Evolutionary conservation across 2,888 invertebrate genomes (phyloP).

Genomic region (Agrochola lota): DNA sequence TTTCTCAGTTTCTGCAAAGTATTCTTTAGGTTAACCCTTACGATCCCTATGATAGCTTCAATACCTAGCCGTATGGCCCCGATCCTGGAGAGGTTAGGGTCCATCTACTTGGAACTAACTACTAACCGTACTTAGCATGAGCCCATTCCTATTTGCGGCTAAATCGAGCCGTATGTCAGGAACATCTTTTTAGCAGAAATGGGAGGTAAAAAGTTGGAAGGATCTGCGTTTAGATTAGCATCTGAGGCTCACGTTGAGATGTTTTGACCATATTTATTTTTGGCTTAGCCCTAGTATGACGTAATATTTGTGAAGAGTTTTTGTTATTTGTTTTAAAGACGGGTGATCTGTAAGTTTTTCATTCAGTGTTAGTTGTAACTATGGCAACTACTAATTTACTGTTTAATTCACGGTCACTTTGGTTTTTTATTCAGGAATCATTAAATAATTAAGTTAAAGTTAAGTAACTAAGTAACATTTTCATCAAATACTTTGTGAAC

Average conservation of each 20-base stretch:
- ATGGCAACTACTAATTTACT: no score
- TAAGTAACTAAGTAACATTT: background rate
- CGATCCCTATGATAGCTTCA: constrained; percentile 11
- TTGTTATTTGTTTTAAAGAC: no score
- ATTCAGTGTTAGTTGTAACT: background rate
- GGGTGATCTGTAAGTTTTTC: background rate
- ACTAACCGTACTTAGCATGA: constrained; percentile 8
- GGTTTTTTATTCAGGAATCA: background rate
- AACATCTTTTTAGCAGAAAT: constrained; percentile 14
- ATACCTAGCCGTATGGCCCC: constrained; percentile 15
- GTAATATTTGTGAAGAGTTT: background rate
- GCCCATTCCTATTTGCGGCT: constrained; percentile 21
- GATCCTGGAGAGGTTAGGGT: constrained; percentile 9
- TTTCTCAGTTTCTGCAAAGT: constrained; percentile 12
- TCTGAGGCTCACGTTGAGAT: constrained; percentile 6
- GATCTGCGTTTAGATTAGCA: background rate
- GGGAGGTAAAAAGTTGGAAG: background rate
- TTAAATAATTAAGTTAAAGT: no score
- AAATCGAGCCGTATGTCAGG: constrained; percentile 15
- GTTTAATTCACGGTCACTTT: no score
- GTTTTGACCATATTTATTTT: background rate
- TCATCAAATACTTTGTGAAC: no score
- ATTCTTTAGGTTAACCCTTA: constrained; percentile 4
- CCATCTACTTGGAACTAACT: constrained; percentile 29
- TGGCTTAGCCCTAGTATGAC: background rate